A percentile compares a stretch with the other conserved stretches of the same genome.
Evolutionary conservation across 2,113 vertebrate species (phyloP).

Genomic region (Trematomus loennbergii): DNA sequence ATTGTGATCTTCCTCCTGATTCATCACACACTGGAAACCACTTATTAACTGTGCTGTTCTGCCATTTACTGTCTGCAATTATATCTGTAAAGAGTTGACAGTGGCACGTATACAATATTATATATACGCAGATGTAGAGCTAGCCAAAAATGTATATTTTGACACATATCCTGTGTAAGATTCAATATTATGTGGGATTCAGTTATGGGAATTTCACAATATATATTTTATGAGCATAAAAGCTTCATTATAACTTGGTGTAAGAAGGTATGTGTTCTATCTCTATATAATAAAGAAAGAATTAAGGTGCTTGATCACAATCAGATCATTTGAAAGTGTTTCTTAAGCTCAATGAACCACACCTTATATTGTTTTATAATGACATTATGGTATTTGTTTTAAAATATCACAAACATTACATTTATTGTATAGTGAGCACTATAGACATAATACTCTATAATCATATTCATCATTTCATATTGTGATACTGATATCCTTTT

Average conservation of each 20-base stretch:
- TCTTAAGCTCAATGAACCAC: neutral
- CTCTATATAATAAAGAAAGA: neutral
- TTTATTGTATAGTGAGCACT: neutral
- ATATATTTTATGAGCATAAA: neutral
- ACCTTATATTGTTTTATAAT: no score
- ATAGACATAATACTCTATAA: neutral
- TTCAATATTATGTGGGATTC: neutral
- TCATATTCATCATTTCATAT: neutral
- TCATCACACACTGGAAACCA: neutral
- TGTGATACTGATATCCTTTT: neutral
- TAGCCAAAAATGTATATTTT: no score
- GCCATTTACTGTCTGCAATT: neutral
- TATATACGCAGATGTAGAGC: neutral
- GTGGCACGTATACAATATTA: neutral
- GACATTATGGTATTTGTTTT: no score
- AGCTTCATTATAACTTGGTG: neutral
- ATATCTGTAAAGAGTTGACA: neutral
- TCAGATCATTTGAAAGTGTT: slow-evolving; percentile 2
- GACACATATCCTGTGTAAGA: neutral
- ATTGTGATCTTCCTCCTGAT: slow-evolving; percentile 7
- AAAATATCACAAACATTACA: neutral
- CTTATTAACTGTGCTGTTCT: neutral
- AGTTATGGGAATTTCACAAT: neutral
- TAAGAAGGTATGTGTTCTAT: neutral
- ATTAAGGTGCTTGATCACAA: neutral